A percentile compares a stretch with the other conserved stretches of the same genome.
Conservation (phyloP, 2,888 invertebrate genomes). For the Iphiclides podalirius region DNA sequence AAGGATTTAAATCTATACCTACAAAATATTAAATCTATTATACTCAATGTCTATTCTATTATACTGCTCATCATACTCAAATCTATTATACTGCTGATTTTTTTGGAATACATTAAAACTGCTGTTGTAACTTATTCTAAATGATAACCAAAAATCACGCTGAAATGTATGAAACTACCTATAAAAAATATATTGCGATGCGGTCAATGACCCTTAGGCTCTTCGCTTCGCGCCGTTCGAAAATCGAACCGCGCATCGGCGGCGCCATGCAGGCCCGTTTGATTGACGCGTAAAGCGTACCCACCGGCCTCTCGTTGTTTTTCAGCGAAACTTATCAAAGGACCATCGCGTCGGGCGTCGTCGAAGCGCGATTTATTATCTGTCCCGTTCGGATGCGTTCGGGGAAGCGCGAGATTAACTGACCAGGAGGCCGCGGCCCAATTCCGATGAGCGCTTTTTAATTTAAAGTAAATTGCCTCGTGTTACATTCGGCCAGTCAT, state of each 20-base stretch:
- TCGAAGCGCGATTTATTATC: slow-evolving; percentile 50
- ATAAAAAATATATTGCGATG: neutral
- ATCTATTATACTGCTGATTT: too few relatives aligned
- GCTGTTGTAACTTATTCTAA: too few relatives aligned
- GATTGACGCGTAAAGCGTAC: slow-evolving; percentile 51
- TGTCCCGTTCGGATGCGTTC: slow-evolving; percentile 40
- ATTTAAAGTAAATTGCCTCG: slow-evolving; percentile 22
- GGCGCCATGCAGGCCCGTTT: slow-evolving; percentile 29
- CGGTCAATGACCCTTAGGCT: neutral
- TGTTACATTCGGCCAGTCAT: neutral
- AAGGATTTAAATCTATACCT: too few relatives aligned
- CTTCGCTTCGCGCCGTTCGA: slow-evolving; percentile 6
- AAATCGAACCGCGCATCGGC: slow-evolving; percentile 3
- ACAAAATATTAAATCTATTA: too few relatives aligned
- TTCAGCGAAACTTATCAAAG: slow-evolving; percentile 33
- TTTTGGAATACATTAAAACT: too few relatives aligned
- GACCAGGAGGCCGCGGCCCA: slow-evolving; percentile 11
- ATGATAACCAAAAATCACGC: too few relatives aligned
- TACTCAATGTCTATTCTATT: too few relatives aligned
- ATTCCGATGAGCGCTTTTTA: slow-evolving; percentile 14
- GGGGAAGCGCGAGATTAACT: slow-evolving; percentile 34
- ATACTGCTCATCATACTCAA: too few relatives aligned
- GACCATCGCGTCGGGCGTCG: slow-evolving; percentile 30
- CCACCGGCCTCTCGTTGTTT: slow-evolving; percentile 38
- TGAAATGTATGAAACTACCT: too few relatives aligned